Evolutionary conservation across 2,113 vertebrate species (phyloP).

Genomic region (Casuarius casuarius): DNA sequence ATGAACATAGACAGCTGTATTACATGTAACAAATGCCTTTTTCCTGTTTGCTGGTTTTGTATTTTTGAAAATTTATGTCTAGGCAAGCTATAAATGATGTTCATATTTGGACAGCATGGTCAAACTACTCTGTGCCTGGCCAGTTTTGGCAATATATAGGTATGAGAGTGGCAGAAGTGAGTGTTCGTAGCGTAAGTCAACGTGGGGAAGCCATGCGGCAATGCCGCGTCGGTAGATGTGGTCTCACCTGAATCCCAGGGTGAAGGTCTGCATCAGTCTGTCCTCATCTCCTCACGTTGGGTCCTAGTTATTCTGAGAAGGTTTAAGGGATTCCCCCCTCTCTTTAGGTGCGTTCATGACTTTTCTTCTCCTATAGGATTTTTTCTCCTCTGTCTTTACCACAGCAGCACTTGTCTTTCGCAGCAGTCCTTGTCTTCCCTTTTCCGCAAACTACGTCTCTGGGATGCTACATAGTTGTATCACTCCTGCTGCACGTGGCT

Average conservation of each 20-base stretch:
- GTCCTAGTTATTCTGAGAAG: neutral
- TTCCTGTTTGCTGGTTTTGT: neutral
- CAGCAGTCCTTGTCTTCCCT: neutral
- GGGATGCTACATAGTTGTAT: neutral
- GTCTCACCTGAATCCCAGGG: neutral
- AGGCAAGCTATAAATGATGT: neutral
- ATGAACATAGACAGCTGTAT: no score
- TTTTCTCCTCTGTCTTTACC: neutral
- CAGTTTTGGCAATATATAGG: rapidly evolving
- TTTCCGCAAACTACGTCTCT: neutral
- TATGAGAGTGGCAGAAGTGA: neutral
- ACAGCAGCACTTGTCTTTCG: rapidly evolving
- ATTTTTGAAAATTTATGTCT: neutral
- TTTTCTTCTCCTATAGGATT: neutral
- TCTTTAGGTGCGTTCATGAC: neutral
- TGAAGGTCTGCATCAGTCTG: neutral
- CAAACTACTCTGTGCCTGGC: neutral
- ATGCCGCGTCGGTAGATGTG: neutral
- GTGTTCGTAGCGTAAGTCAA: neutral
- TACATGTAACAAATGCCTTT: neutral
- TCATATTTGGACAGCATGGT: neutral
- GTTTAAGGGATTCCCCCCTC: neutral
- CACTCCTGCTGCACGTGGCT: neutral
- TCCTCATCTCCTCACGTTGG: neutral
- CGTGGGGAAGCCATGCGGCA: rapidly evolving